phyloP scores from a whole-genome alignment of 2,113 vertebrate genomes.

The Rhodinocichla rosea region DNA sequence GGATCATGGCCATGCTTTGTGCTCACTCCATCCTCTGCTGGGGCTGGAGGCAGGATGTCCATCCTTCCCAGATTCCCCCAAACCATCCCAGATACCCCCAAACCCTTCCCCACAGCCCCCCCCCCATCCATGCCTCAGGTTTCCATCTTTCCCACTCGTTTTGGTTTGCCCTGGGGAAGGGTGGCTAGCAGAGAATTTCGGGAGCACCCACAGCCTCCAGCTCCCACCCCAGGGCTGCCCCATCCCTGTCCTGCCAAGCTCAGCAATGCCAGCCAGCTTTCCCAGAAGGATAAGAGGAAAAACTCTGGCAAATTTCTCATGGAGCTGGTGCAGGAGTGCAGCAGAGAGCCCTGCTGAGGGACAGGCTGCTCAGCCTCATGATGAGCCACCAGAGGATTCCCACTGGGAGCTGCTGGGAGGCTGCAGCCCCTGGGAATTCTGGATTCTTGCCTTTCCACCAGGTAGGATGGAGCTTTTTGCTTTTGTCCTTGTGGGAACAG shows the following conservation, averaged over 20 bases:
- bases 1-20: fast-evolving
- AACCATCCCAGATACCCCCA: background rate
- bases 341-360: background rate
- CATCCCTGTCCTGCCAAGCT: background rate
- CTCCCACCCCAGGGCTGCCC: background rate
- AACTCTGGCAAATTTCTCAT: background rate
- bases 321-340: background rate
- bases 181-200: fast-evolving
- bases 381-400: background rate
- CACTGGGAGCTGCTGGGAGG: fast-evolving
- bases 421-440: background rate
- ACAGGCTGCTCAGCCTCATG: fast-evolving
- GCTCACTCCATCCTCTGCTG: fast-evolving
- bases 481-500: background rate
- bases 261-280: background rate
- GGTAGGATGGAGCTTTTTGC: background rate
- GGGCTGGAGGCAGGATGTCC: background rate
- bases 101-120: background rate
- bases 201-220: background rate
- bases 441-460: background rate
- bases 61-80: background rate
- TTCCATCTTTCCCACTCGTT: background rate
- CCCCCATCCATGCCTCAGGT: fast-evolving
- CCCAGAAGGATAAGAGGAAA: background rate
- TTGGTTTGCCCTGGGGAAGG: background rate